Evolutionary conservation across 2,113 vertebrate genomes (phyloP).

Genomic region (Callospermophilus lateralis): DNA sequence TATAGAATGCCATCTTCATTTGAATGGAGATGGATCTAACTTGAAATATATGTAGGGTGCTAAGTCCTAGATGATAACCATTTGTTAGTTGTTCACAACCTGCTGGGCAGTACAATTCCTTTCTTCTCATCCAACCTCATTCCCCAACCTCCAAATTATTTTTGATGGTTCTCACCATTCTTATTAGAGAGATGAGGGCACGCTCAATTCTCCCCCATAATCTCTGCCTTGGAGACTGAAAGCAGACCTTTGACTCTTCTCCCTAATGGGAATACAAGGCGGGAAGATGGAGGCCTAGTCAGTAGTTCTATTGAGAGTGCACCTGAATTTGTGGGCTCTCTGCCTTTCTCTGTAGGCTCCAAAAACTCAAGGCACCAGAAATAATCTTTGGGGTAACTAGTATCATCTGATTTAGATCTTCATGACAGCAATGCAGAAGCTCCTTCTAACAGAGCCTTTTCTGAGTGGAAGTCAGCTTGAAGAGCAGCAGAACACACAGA

Average conservation of each 20-base stretch:
- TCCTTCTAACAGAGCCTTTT: background rate
- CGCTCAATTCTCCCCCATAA: background rate
- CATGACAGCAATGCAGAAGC: background rate
- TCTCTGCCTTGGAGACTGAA: background rate
- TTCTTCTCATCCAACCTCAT: background rate
- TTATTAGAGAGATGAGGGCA: background rate
- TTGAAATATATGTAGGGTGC: background rate
- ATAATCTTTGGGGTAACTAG: background rate
- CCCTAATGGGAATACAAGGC: background rate
- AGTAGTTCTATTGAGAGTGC: background rate
- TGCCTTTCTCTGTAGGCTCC: background rate
- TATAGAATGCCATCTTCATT: conserved; percentile 28
- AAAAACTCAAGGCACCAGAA: conserved; percentile 1
- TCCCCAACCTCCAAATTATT: background rate
- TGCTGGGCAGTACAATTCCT: background rate
- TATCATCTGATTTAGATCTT: background rate
- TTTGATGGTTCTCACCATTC: background rate
- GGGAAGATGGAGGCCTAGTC: background rate
- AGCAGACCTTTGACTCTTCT: conserved; percentile 20
- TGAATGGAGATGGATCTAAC: conserved; percentile 21
- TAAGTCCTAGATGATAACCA: background rate
- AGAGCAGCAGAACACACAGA: background rate
- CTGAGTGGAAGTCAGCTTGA: background rate
- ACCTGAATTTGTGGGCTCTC: background rate
- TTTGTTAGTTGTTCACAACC: conserved; percentile 33